Conservation (phyloP, 2,888 invertebrate species). For the Synergus laeviventris region DNA sequence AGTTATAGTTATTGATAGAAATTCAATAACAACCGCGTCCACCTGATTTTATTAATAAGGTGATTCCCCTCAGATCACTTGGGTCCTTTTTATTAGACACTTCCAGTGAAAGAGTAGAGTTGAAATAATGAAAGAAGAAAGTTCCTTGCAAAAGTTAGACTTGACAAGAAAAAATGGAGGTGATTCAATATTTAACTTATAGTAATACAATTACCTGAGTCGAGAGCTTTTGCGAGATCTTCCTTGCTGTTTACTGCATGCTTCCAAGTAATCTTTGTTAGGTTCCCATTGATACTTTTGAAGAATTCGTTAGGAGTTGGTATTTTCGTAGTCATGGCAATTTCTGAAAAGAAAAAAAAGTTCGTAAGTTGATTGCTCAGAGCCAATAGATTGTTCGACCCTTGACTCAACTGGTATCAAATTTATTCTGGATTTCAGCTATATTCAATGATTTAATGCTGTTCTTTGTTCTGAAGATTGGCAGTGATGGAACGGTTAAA, state of each 20-base stretch:
- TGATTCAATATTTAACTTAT: too few relatives aligned
- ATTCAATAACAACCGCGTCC: not conserved
- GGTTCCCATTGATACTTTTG: conserved; percentile 78
- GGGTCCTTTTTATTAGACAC: not conserved
- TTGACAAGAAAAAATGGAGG: too few relatives aligned
- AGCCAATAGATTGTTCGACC: not conserved
- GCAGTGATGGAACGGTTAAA: not conserved
- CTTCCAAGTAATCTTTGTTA: conserved; percentile 88
- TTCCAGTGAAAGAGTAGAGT: too few relatives aligned
- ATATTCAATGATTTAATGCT: not conserved
- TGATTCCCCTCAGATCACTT: not conserved
- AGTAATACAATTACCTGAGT: conserved; percentile 62
- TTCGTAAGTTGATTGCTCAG: conserved; percentile 33
- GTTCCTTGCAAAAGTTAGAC: too few relatives aligned
- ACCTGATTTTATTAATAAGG: conserved; percentile 16
- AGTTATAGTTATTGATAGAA: conserved; percentile 36
- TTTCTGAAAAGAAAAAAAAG: conserved; percentile 61
- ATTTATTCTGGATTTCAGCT: not conserved
- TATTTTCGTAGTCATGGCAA: conserved; percentile 60
- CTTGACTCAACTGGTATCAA: not conserved
- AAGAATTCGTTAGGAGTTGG: conserved; percentile 75
- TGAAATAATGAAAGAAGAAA: too few relatives aligned
- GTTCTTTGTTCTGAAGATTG: not conserved
- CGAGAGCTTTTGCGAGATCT: conserved; percentile 81
- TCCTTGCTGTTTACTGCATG: conserved; percentile 89